These are phyloP conservation scores for Momotus momota DNA, from an alignment of 2,797 vertebrate genomes.

Conservation along the genomic window DNA sequence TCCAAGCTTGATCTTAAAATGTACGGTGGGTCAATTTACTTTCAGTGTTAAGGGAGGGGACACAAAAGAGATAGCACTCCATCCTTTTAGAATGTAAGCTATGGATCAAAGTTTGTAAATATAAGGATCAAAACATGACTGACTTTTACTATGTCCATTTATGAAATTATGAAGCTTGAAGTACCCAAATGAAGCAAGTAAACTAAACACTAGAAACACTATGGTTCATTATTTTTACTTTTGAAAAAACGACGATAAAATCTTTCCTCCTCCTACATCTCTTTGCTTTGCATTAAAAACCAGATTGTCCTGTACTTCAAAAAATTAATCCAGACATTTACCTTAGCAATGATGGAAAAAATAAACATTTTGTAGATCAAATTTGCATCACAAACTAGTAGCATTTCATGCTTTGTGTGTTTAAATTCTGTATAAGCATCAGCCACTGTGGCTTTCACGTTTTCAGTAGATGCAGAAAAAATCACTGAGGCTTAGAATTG, in stretches of 20 bases:
- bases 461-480: conserved; percentile 22
- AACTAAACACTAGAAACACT: neutral
- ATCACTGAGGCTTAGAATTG: conserved; percentile 38
- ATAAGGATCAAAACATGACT: neutral
- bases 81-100: conserved; percentile 9
- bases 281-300: neutral
- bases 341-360: neutral
- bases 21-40: conserved; percentile 31
- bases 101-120: conserved; percentile 30
- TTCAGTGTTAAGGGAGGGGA: neutral
- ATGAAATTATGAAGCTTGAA: conserved; percentile 36
- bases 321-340: neutral
- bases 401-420: neutral
- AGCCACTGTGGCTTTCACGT: neutral
- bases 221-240: neutral
- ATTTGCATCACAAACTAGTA: neutral
- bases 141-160: neutral
- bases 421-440: conserved; percentile 32
- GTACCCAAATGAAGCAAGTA: neutral
- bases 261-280: neutral
- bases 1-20: conserved; percentile 47
- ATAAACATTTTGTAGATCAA: neutral
- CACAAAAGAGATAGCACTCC: neutral
- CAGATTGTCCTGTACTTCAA: neutral
- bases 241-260: neutral